Evolutionary conservation across 2,113 vertebrate species (phyloP).

Genomic region (Carollia perspicillata): DNA sequence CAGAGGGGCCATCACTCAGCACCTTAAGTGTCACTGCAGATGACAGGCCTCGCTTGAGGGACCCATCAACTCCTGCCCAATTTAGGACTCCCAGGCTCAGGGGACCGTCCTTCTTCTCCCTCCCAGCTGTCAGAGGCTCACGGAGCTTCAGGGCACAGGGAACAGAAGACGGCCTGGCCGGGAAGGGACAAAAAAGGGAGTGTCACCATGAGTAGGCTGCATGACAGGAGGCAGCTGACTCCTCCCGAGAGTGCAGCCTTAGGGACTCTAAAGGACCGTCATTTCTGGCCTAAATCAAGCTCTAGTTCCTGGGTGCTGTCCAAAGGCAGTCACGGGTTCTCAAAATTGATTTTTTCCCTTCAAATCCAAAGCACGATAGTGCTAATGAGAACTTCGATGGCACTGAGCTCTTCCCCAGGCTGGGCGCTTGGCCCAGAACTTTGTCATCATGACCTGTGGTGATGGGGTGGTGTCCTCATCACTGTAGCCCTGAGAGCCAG

Average conservation of each 20-base stretch:
- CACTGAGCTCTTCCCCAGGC: fast-evolving
- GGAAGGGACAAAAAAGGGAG: not conserved
- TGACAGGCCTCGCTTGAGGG: not conserved
- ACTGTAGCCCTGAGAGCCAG: not conserved
- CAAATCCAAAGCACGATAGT: not conserved
- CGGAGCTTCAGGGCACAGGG: not conserved
- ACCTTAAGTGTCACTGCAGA: not conserved
- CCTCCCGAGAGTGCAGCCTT: not conserved
- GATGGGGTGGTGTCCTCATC: not conserved
- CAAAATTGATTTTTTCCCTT: not conserved
- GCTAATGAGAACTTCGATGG: fast-evolving
- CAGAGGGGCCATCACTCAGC: not conserved
- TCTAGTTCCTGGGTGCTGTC: not conserved
- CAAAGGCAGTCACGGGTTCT: not conserved
- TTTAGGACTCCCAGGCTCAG: not conserved
- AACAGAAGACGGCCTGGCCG: not conserved
- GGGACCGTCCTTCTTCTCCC: not conserved
- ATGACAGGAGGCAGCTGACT: not conserved
- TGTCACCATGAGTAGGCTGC: not conserved
- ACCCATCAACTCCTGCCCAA: not conserved
- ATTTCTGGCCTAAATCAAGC: not conserved
- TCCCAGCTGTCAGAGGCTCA: not conserved
- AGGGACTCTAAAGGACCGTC: not conserved
- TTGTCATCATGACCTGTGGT: fast-evolving
- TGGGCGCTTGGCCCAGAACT: fast-evolving